Conservation (phyloP, 1,140 invertebrate genomes). For the Helicoverpa zea region DNA sequence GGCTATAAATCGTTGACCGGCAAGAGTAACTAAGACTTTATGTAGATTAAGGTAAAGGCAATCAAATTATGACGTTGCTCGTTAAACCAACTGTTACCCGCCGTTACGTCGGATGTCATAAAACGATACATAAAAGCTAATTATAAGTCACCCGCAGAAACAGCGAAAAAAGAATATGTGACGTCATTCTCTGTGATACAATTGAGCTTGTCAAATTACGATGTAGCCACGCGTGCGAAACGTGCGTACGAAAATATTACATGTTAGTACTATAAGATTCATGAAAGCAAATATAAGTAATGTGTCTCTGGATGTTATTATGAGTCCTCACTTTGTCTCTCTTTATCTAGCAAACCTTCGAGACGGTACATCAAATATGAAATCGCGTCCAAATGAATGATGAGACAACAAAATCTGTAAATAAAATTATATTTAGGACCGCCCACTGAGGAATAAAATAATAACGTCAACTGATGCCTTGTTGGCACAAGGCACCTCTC, state of each 20-base stretch:
- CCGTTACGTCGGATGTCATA: slow-evolving; percentile 73
- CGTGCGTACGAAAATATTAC: neutral
- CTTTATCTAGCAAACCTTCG: neutral
- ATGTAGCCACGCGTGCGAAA: neutral
- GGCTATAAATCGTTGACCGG: neutral
- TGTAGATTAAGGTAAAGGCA: slow-evolving; percentile 57
- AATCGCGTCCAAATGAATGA: neutral
- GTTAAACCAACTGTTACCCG: slow-evolving; percentile 67
- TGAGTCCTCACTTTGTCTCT: neutral
- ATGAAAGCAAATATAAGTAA: slow-evolving; percentile 10
- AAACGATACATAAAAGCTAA: slow-evolving; percentile 76
- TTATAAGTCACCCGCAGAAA: slow-evolving; percentile 66
- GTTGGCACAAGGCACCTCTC: slow-evolving; percentile 40
- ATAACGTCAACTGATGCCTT: slow-evolving; percentile 15
- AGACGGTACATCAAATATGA: neutral
- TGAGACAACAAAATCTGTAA: slow-evolving; percentile 14
- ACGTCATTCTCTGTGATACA: slow-evolving; percentile 59
- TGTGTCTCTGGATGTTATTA: neutral
- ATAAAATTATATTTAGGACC: slow-evolving; percentile 34
- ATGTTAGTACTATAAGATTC: slow-evolving; percentile 14
- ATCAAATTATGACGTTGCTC: slow-evolving; percentile 70
- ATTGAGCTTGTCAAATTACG: slow-evolving; percentile 8
- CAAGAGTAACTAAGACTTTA: slow-evolving; percentile 20
- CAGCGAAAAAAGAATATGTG: slow-evolving; percentile 58
- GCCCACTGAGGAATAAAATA: slow-evolving; percentile 35